Base-by-base conservation (phyloP, 2,797 vertebrate species). In the Sphenodon punctatus region DNA sequence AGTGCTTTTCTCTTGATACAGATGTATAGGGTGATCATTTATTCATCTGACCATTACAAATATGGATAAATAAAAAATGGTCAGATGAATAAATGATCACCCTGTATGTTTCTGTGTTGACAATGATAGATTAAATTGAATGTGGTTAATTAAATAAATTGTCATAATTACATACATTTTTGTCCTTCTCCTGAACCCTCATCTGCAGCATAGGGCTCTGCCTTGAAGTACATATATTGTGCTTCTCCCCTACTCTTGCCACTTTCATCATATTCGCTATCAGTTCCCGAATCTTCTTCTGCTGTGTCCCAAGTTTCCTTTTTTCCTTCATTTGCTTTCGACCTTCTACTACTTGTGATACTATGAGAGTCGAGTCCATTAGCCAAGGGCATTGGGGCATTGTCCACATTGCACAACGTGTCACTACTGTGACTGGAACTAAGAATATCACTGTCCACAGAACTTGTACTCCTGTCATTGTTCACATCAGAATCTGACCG, bases 371-470 rank as follows among this genome's bases (percentile, higher is more conserved):
- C 98, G 36, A 99, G 96, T 85, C 99, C 99, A 1, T 99, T 99
- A 39, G 98, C 97, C 93, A 99, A 94, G 65, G 98, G 97, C 49
- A 98, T 96, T 0, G 97, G 96, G 20, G 97, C 95, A 27, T 92
- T 98, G 93, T 99, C 98, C 4, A 98, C 98, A 0, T 99, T 99
- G 93, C 99, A 99, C 86, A 99, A 91, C 2, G 99, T 99, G 90
- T 99, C 99, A 41, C 98, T 99, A 91, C 99, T 99, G 83, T 99
- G 98, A 92, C 98, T 99, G 80, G 99, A 99, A 96, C 99, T 99
- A 78, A 99, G 97, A 91, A 99, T 99, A 78, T 99, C 98, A 11
- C 98, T 99, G 96, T 99, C 99, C 94, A 99, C 98, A 0, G 99
- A 99, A 91, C 99, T 99, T 4, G 98, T 99, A 86, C 99, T 99